A percentile compares a stretch with the other conserved stretches of the same genome.
These are phyloP conservation scores for Urophycis tenuis DNA, from an alignment of 2,797 vertebrate genomes.

Conservation along the genomic window DNA sequence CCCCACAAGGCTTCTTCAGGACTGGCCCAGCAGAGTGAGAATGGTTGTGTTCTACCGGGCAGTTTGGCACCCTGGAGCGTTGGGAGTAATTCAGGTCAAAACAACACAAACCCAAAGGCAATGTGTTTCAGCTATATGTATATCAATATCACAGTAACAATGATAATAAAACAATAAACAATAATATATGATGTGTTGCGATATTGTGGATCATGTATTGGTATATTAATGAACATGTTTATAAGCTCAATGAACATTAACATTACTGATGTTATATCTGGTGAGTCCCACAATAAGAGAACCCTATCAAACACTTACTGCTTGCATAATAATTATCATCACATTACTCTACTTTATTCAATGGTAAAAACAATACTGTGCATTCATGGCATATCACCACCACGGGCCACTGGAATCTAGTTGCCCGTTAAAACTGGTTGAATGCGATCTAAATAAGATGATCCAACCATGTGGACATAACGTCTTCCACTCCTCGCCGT, in stretches of 20 bases:
- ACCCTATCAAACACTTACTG: slow-evolving; percentile 45
- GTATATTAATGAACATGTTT: background rate
- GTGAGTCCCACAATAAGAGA: slow-evolving; percentile 7
- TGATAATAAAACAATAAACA: too few species aligned
- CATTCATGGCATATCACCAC: slow-evolving; percentile 9
- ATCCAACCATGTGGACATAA: slow-evolving; percentile 56
- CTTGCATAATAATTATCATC: slow-evolving; percentile 32
- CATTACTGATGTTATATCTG: slow-evolving; percentile 18
- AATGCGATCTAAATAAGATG: slow-evolving; percentile 70
- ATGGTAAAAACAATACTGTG: slow-evolving; percentile 13
- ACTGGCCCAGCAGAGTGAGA: background rate
- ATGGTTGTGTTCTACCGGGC: background rate
- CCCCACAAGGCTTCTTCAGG: slow-evolving; percentile 37
- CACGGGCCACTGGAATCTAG: slow-evolving; percentile 41
- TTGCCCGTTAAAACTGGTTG: slow-evolving; percentile 63
- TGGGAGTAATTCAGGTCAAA: slow-evolving; percentile 26
- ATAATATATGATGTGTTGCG: background rate
- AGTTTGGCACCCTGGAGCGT: slow-evolving; percentile 22
- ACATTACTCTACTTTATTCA: background rate
- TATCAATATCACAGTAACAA: too few species aligned
- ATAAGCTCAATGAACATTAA: slow-evolving; percentile 3
- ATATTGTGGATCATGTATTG: background rate
- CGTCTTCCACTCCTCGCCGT: slow-evolving; percentile 60
- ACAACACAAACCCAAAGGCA: slow-evolving; percentile 27
- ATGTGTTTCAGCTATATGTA: background rate